Evolutionary conservation across 2,888 invertebrate genomes (phyloP), one percentile per base, ranked within the genome.

Genomic region (Eupithecia tripunctaria): DNA sequence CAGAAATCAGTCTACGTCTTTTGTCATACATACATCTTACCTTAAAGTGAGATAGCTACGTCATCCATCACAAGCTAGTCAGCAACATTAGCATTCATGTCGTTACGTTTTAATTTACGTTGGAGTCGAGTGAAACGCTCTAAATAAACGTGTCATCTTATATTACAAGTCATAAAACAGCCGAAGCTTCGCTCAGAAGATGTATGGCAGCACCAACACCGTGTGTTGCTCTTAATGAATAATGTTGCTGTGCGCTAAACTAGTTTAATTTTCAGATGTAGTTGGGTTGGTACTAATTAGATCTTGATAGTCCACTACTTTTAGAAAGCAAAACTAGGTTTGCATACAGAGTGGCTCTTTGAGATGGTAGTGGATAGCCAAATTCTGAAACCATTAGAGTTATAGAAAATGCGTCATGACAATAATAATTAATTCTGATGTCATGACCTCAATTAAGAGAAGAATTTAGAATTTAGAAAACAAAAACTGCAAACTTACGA

Each of bases 91-190:
- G 82, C 81, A 83, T 85, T 82, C 84, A 83, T 84, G 84, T 84
- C 86, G 83, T 85, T 85, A 83, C 82, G 76, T 82, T 85, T 86
- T 85, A 86, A 87, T 87, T 86, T 86, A 87, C 84, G 76, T 70
- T 43, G 27, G 68, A 75, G 76, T 69, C 68, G 74, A 64, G 72
- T 76, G 72, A 71, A 68, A 72, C 74, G 71, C 51, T 67, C 76
- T 65, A 77, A 79, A 79, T 78, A 76, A 77, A 71, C 82, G 84
- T 83, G 82, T 85, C 82, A 84, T 81, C 79, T 85, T 82, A 85
- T 84, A 85, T 85, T 84, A 84, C 82, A 83, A 83, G 85, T 84
- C 82, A 82, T 86, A 85, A 84, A 86, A 79, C 82, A 82, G 80
- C 79, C 78, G 75, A 82, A 81, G 79, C 76, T 74, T 76, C 78